These are phyloP conservation scores for Lepus europaeus DNA, from an alignment of 2,113 vertebrate species.

Conservation along the genomic window DNA sequence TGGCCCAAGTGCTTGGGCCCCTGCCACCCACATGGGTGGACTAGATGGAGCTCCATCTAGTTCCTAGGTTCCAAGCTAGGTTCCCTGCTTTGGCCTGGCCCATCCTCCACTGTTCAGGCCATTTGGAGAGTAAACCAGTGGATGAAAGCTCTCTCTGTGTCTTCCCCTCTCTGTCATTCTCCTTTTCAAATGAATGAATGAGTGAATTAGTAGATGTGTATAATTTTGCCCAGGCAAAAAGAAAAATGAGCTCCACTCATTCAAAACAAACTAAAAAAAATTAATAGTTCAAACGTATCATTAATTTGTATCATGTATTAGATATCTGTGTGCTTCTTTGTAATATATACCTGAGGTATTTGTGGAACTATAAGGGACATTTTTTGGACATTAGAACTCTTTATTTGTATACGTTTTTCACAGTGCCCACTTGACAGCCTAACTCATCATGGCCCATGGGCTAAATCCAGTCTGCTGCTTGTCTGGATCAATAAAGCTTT, in stretches of 20 bases:
- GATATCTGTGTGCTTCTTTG: neutral
- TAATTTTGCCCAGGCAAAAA: neutral
- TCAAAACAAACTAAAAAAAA: neutral
- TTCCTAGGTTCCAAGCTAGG: too few species aligned
- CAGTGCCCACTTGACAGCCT: neutral
- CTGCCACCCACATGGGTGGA: too few species aligned
- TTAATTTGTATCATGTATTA: neutral
- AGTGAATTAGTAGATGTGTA: neutral
- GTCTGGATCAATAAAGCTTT: slow-evolving; percentile 44
- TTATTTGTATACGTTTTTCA: neutral
- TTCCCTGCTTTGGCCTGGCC: too few species aligned
- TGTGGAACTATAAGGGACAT: neutral
- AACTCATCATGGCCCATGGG: neutral
- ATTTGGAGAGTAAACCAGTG: too few species aligned
- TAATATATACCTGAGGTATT: neutral
- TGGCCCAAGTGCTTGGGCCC: too few species aligned
- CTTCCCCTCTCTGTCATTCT: too few species aligned
- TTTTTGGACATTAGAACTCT: neutral
- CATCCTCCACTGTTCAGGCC: too few species aligned
- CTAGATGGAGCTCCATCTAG: too few species aligned
- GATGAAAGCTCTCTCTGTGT: too few species aligned
- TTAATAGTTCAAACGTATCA: neutral
- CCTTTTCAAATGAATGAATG: too few species aligned
- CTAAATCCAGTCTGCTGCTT: neutral
- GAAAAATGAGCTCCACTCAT: neutral